Base-by-base conservation (phyloP, 2,113 vertebrate species). In the Gobio gobio region DNA sequence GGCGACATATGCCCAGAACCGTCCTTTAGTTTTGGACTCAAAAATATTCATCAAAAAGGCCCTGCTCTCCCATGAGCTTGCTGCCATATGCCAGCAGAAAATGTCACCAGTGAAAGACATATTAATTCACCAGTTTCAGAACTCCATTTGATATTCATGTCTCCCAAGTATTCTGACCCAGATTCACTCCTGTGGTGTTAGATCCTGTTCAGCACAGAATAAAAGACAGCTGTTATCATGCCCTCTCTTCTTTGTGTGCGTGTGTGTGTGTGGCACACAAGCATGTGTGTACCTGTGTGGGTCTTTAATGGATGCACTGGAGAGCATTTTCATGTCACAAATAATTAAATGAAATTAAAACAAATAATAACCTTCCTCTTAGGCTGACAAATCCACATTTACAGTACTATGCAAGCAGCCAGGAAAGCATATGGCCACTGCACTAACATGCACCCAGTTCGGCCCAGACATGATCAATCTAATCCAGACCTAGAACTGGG, bases 51-150 rank as follows among this genome's bases (percentile, higher is more conserved):
- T 98, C 97, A 98, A 97, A 97, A 97, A 97, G 88, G 88, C 61
- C 85, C 78, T 94, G 93, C 94, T 95, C 94, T 99, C 96, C 97
- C 97, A 94, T 97, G 97, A 98, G 97, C 94, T 93, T 92, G 86
- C 94, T 94, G 94, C 97, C 97, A 98, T 98, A 98, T 98, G 97
- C 95, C 94, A 89, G 93, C 93, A 94, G 95, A 96, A 99, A 99
- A 99, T 99, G 97, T 98, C 98, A 99, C 96, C 96, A 95, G 95
- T 96, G 95, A 97, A 97, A 97, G 96, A 97, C 96, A 96, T 95
- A 96, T 96, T 97, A 96, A 96, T 97, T 98, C 96, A 96, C 94
- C 93, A 94, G 95, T 96, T 96, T 96, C 94, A 97, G 95, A 95
- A 96, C 94, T 94, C 93, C 95, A 95, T 97, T 97, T 99, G 95